Evolutionary conservation across 2,113 vertebrate species (phyloP).

Genomic region (Glareola pratincola): DNA sequence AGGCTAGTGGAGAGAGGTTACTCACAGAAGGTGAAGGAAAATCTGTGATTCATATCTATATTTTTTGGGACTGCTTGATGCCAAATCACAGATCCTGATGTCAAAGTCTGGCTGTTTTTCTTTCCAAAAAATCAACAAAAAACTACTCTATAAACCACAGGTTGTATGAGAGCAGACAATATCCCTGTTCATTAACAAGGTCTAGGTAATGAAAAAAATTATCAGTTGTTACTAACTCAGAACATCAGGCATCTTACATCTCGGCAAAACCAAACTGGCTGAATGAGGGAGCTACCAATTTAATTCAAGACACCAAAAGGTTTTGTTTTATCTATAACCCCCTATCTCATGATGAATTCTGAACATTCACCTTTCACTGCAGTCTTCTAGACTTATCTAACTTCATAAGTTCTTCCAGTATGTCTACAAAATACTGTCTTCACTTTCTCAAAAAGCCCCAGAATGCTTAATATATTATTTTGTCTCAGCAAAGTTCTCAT

Average conservation of each 20-base stretch:
- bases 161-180: not conserved
- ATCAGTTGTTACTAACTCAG: not conserved
- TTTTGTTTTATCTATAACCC: not conserved
- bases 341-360: not conserved
- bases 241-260: not conserved
- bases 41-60: too few species aligned
- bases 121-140: not conserved
- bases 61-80: not conserved
- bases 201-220: not conserved
- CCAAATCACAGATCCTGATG: not conserved
- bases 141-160: not conserved
- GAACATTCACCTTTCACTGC: not conserved
- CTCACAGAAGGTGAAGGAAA: not conserved
- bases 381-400: not conserved
- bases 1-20: not conserved
- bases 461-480: not conserved
- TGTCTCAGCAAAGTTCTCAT: not conserved
- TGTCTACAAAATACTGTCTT: not conserved
- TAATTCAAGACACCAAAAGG: not conserved
- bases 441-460: not conserved
- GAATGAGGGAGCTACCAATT: not conserved
- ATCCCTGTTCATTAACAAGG: not conserved
- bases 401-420: not conserved
- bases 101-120: not conserved
- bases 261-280: not conserved